A percentile compares a stretch with the other conserved stretches of the same genome.
Conservation (phyloP, 2,888 invertebrate genomes). For the Argyresthia albistria region DNA sequence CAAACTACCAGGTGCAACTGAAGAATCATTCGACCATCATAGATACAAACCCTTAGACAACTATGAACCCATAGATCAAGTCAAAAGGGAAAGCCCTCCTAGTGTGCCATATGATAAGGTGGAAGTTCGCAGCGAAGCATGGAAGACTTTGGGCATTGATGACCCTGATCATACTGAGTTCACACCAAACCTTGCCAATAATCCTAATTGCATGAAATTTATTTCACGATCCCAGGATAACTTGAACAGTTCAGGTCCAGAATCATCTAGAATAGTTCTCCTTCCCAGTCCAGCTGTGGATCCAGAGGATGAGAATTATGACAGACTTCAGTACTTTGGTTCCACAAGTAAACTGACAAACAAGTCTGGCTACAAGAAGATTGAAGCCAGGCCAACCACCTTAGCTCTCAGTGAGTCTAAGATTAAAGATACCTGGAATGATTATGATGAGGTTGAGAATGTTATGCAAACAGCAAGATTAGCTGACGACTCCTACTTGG, state of each 20-base stretch:
- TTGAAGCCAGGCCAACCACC: slow-evolving; percentile 73
- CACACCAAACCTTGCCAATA: slow-evolving; percentile 56
- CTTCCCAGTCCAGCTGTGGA: slow-evolving; percentile 59
- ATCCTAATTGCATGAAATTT: slow-evolving; percentile 58
- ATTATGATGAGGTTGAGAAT: slow-evolving; percentile 84
- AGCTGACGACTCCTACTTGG: slow-evolving; percentile 86
- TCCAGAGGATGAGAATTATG: slow-evolving; percentile 78
- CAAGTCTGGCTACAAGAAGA: slow-evolving; percentile 77
- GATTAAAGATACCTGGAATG: slow-evolving; percentile 74
- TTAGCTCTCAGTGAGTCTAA: slow-evolving; percentile 57
- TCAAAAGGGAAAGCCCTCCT: slow-evolving; percentile 60
- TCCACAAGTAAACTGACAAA: slow-evolving; percentile 77
- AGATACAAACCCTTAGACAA: slow-evolving; percentile 69
- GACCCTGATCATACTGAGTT: slow-evolving; percentile 81
- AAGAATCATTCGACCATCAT: slow-evolving; percentile 60
- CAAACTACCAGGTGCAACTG: slow-evolving; percentile 46
- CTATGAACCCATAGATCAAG: slow-evolving; percentile 61
- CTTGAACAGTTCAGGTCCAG: slow-evolving; percentile 54
- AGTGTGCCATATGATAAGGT: slow-evolving; percentile 80
- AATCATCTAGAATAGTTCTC: slow-evolving; percentile 70
- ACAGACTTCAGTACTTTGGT: slow-evolving; percentile 86
- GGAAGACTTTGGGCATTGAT: slow-evolving; percentile 85
- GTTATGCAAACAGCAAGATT: slow-evolving; percentile 78
- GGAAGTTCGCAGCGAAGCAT: slow-evolving; percentile 83
- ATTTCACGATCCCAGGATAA: slow-evolving; percentile 68